These are phyloP conservation scores for Leucopternis melanops DNA, from an alignment of 2,113 vertebrate genomes.

Conservation along the genomic window DNA sequence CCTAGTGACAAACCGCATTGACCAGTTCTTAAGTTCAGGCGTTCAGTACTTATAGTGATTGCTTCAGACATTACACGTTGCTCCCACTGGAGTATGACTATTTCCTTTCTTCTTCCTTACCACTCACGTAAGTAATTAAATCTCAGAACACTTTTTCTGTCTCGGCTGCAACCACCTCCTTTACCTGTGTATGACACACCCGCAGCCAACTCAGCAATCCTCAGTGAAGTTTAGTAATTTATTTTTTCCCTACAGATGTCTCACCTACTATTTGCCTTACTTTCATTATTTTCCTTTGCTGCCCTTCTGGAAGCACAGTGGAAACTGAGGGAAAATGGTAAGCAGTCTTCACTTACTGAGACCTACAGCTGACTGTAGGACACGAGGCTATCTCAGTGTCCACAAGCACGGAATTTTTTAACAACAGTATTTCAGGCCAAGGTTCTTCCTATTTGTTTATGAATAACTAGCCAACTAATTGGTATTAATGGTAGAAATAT, in stretches of 20 bases:
- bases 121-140: constrained; percentile 1
- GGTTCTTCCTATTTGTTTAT: neutral
- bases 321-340: constrained; percentile 71
- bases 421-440: neutral
- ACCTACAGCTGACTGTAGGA: neutral
- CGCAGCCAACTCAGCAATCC: neutral
- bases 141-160: constrained; percentile 37
- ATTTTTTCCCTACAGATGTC: constrained; percentile 53
- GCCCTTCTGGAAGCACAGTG: constrained; percentile 61
- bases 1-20: constrained; percentile 52
- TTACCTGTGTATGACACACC: neutral
- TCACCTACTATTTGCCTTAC: constrained; percentile 11
- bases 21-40: constrained; percentile 40
- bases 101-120: constrained; percentile 50
- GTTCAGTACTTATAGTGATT: constrained; percentile 11
- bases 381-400: neutral
- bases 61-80: constrained; percentile 23
- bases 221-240: neutral
- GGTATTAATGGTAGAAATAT: neutral
- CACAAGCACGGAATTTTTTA: neutral
- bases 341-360: neutral
- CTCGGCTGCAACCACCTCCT: neutral
- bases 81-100: neutral
- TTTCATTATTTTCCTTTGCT: constrained; percentile 50
- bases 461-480: neutral